Base-by-base conservation (phyloP, 1,140 invertebrate species). In the Liolophura sinensis region DNA sequence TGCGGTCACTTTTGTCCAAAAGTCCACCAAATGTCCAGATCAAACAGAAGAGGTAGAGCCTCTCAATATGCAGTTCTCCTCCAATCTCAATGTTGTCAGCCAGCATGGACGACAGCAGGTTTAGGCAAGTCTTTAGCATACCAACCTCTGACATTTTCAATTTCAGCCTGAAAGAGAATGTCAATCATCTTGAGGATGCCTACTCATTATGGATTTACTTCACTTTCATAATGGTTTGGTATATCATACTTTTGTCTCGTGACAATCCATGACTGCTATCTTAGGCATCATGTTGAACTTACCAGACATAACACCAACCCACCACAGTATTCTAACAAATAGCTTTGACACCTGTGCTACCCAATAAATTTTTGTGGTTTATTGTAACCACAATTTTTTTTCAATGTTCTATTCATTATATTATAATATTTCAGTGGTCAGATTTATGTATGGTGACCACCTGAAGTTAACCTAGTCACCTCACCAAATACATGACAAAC, bases 1-100 rank as follows among this genome's bases (percentile, higher is more conserved):
- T 82, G 55, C 77, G 73, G 61, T 84, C 83, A 60, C 68, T 59
- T 12, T 72, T 63, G 40, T 82, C 77, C 40, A 84, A 73, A 15
- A 84, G 68, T 16, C 80, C 82, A 22, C 82, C 83, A 77, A 82
- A 85, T 12, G 84, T 79, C 84, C 84, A 85, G 52, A 85, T 82
- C 27, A 85, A 74, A 73, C 82, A 83, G 73, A 84, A 85, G 22
- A 85, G 70, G 64, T 77, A 85, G 6, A 85, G 73, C 31, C 83
- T 58, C 67, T 85, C 82, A 58, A 85, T 82, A 68, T 85, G 84
- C 11, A 82, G 69, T 62, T 84, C 82, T 54, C 83, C 82, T 12
- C 78, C 77, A 48, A 85, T 78, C 72, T 82, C 80, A 16, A 79
- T 78, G 65, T 84, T 84, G 69, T 85, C 82, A 47, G 78, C 78